Conservation (phyloP, 2,113 vertebrate genomes). For the Platysteira castanea region DNA sequence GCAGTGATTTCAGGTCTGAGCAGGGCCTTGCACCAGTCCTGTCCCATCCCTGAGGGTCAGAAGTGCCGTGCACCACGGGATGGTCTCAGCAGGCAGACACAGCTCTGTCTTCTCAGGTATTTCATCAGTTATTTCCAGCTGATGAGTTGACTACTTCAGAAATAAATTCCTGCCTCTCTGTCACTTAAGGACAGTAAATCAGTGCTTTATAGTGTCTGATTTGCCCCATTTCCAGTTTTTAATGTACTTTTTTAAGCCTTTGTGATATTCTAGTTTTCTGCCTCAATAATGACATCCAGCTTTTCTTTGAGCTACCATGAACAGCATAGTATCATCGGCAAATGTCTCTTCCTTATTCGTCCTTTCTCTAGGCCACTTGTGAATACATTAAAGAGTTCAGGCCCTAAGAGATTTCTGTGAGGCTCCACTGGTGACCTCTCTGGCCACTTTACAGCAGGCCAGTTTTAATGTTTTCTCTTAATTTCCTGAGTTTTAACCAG, state of each 20-base stretch:
- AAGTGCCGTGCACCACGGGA: accelerated
- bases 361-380: background rate
- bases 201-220: background rate
- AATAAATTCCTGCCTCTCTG: background rate
- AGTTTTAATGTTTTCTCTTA: background rate
- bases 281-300: background rate
- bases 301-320: background rate
- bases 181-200: background rate
- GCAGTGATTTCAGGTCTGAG: background rate
- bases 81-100: background rate
- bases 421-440: background rate
- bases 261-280: background rate
- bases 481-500: background rate
- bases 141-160: background rate
- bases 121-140: background rate
- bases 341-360: background rate
- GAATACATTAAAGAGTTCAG: slow-evolving; percentile 23
- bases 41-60: background rate
- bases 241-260: background rate
- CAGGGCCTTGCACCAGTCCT: background rate
- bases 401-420: background rate
- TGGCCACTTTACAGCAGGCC: background rate
- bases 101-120: background rate
- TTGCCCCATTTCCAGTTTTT: background rate
- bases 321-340: background rate